Conservation (phyloP, 2,797 vertebrate species). For the Darevskia nairensis region DNA sequence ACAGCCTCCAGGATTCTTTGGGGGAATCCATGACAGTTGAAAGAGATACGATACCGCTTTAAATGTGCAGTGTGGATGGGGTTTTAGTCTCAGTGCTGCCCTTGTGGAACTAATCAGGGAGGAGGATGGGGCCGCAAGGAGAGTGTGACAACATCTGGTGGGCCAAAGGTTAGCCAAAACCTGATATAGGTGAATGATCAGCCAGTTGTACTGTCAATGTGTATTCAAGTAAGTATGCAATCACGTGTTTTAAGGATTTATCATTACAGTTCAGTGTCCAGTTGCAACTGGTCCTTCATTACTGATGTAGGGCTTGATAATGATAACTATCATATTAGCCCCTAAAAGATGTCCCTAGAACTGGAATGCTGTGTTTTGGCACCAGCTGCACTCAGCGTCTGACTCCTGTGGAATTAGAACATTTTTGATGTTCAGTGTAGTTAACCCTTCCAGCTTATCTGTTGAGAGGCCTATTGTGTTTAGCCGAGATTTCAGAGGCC, state of each 20-base stretch:
- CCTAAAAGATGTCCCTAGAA: not conserved
- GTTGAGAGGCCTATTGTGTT: too few relatives aligned
- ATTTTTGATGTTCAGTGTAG: not conserved
- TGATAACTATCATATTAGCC: too few relatives aligned
- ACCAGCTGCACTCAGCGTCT: not conserved
- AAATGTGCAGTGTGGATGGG: too few relatives aligned
- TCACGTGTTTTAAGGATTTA: not conserved
- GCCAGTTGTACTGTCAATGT: not conserved
- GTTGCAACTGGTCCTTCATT: not conserved
- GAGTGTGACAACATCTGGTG: not conserved
- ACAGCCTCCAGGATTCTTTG: too few relatives aligned
- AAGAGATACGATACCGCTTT: too few relatives aligned
- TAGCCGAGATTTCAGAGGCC: not conserved
- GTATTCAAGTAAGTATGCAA: not conserved
- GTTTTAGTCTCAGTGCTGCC: too few relatives aligned
- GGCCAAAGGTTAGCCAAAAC: not conserved
- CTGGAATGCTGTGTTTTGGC: not conserved
- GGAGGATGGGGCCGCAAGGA: too few relatives aligned
- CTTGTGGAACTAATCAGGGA: too few relatives aligned
- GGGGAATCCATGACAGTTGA: too few relatives aligned
- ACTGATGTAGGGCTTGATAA: not conserved
- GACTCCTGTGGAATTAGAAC: not conserved
- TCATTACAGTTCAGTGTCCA: not conserved
- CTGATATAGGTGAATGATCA: not conserved
- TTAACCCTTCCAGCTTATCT: not conserved